These are phyloP conservation scores for Acholoe squamosa DNA, from an alignment of 2,888 invertebrate genomes.

Conservation along the genomic window DNA sequence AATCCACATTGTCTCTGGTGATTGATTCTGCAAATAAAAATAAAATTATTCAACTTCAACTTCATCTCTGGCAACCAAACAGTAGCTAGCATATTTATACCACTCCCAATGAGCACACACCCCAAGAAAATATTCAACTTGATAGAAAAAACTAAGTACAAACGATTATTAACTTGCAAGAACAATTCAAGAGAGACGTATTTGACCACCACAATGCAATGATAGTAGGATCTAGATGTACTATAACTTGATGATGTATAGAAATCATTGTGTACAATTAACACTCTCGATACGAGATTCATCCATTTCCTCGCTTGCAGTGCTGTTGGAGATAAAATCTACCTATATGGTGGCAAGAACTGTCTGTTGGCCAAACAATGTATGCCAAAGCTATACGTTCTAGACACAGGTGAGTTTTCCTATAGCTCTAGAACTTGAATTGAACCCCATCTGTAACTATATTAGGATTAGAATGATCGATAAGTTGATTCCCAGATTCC, in stretches of 20 bases:
- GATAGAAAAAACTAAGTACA: no score
- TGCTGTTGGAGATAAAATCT: background rate
- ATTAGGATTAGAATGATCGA: background rate
- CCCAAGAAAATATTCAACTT: no score
- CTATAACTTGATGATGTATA: no score
- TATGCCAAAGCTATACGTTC: background rate
- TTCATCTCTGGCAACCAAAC: background rate
- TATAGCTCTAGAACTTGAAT: no score
- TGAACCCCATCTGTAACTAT: no score
- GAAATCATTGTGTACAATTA: no score
- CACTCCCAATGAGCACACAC: background rate
- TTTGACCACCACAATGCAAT: no score
- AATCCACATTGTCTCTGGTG: background rate
- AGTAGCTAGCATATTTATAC: background rate
- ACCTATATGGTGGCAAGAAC: slow-evolving; percentile 25
- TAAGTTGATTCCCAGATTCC: background rate
- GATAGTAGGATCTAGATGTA: no score
- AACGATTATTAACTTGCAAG: no score
- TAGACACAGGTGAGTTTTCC: slow-evolving; percentile 22
- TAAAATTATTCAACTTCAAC: background rate
- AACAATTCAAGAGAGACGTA: no score
- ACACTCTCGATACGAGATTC: no score
- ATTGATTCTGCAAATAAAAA: background rate
- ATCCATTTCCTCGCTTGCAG: no score
- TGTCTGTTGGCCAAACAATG: slow-evolving; percentile 11